Base-by-base conservation (phyloP, 1,140 invertebrate species). In the Pseudomyrmex gracilis region DNA sequence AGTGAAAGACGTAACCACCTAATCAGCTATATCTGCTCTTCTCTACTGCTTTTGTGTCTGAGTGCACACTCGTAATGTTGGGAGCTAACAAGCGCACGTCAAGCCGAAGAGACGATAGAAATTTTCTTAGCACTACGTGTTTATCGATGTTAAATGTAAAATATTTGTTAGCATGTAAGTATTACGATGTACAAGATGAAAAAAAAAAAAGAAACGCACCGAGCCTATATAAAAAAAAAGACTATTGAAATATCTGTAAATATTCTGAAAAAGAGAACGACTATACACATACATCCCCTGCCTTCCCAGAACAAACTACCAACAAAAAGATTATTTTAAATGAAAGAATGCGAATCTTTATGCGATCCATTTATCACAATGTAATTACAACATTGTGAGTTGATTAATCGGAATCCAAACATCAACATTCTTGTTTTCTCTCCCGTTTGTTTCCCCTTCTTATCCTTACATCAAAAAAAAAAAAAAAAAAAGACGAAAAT, bases 121-220 rank as follows among this genome's bases (percentile, higher is more conserved):
- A 84, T 82, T 83, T 89, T 78, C 84, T 90, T 87, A 91, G 87
- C 83, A 86, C 84, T 85, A 90, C 78, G 83, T 92, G 89, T 91
- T 82, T 90, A 92, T 92, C 85, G 77, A 90, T 93, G 92, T 93
- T 92, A 84, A 89, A 85, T 91, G 90, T 92, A 91, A 90, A 92
- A 92, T 91, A 92, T 90, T 83, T 85, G 86, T 85, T 89, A 89
- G 87, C 89, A 90, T 85, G 77, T 91, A 92, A 92, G 85, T 87
- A 86, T 90, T 92, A 87, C 84, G 82, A 86, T 58, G 71, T 53
- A 55, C 20, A 15, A 45, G 67, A 51, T n/a, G 71, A 24, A 53
- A 73, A 24, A 53, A 64, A 55, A 57, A 53, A 17, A 43, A 57
- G 47, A 67, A 47, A 64, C 13, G 45, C 24, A 34, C 49, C 57